Evolutionary conservation across 2,113 vertebrate species (phyloP).

Genomic region (Anarhynchus alexandrinus): DNA sequence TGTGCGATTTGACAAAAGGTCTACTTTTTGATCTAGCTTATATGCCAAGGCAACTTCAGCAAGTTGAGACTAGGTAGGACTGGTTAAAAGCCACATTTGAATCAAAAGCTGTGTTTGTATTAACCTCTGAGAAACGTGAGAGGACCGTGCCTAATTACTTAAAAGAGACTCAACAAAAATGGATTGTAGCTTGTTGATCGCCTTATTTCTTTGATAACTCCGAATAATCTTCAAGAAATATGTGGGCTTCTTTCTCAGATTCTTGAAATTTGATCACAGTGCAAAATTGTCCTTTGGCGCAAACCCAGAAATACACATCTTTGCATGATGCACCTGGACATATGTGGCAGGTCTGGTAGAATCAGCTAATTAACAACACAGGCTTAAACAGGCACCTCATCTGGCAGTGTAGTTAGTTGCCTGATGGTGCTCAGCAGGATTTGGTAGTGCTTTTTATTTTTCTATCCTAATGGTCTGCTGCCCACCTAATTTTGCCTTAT

Average conservation of each 20-base stretch:
- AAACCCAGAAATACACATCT: constrained; percentile 77
- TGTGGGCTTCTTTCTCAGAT: constrained; percentile 71
- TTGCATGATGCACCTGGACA: constrained; percentile 85
- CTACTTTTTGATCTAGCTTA: constrained; percentile 63
- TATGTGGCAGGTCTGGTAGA: constrained; percentile 83
- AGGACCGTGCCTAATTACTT: constrained; percentile 77
- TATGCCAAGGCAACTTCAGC: constrained; percentile 46
- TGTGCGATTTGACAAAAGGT: constrained; percentile 63
- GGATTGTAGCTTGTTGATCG: constrained; percentile 76
- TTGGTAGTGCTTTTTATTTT: constrained; percentile 88
- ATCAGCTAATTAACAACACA: constrained; percentile 90
- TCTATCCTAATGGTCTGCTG: constrained; percentile 87
- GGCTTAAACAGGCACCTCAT: constrained; percentile 90
- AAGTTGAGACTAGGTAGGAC: constrained; percentile 52
- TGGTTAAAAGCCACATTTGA: constrained; percentile 65
- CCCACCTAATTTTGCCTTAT: constrained; percentile 90
- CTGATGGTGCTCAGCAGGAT: constrained; percentile 87
- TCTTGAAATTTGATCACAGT: constrained; percentile 79
- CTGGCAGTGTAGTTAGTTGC: constrained; percentile 85
- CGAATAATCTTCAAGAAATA: constrained; percentile 78
- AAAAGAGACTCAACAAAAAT: constrained; percentile 68
- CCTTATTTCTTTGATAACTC: constrained; percentile 78
- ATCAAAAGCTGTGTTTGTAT: constrained; percentile 72
- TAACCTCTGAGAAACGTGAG: constrained; percentile 72
- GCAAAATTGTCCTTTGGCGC: constrained; percentile 81